Evolutionary conservation across 2,888 invertebrate genomes (phyloP).

Genomic region (Entomobrya proxima): DNA sequence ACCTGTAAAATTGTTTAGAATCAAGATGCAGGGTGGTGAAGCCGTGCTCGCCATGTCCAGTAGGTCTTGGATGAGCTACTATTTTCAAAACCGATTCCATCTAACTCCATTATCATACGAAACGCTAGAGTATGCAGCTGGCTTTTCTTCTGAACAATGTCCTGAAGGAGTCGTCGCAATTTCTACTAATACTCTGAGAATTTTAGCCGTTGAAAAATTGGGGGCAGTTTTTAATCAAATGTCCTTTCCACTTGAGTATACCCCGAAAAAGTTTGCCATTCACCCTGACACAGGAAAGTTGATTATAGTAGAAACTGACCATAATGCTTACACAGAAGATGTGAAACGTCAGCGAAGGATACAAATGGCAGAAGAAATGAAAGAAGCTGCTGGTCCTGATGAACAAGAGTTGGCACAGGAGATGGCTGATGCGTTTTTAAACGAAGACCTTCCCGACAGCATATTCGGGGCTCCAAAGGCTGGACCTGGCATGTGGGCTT

Average conservation of each 20-base stretch:
- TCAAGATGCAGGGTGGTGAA: slow-evolving; percentile 96
- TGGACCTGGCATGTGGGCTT: slow-evolving; percentile 96
- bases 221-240: slow-evolving; percentile 99
- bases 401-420: slow-evolving; percentile 97
- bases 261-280: slow-evolving; percentile 95
- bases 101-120: slow-evolving; percentile 97
- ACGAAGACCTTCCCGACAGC: slow-evolving; percentile 95
- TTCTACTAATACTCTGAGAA: slow-evolving; percentile 96
- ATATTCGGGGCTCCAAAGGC: slow-evolving; percentile 97
- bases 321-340: slow-evolving; percentile 98
- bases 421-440: slow-evolving; percentile 97
- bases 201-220: slow-evolving; percentile 97
- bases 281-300: slow-evolving; percentile 94
- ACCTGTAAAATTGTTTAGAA: slow-evolving; percentile 96
- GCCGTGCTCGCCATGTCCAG: slow-evolving; percentile 98
- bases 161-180: slow-evolving; percentile 99
- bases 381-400: slow-evolving; percentile 96
- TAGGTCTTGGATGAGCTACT: slow-evolving; percentile 98
- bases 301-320: slow-evolving; percentile 96
- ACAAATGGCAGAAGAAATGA: slow-evolving; percentile 99
- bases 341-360: slow-evolving; percentile 94
- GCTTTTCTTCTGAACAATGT: slow-evolving; percentile 96
- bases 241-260: slow-evolving; percentile 94
- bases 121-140: slow-evolving; percentile 97
- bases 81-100: slow-evolving; percentile 96